Base-by-base conservation (phyloP, 2,888 invertebrate species). In the Syrphus vitripennis region DNA sequence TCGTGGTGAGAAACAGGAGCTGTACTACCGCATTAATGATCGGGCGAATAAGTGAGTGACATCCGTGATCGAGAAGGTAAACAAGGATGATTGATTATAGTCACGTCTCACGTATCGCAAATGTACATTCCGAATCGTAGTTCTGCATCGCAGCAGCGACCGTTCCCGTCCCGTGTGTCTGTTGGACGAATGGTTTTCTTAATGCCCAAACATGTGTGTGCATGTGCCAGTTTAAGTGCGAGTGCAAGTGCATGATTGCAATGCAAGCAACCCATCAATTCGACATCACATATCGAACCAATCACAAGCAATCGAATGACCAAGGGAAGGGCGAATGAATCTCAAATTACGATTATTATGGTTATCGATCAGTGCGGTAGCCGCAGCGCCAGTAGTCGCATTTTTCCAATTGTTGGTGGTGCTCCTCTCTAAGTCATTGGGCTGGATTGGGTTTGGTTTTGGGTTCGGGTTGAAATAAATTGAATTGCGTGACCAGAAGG, bases 261-360 rank as follows among this genome's bases (percentile, higher is more conserved):
- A 12, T 21, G n/a, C 45, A 14, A 40, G 65, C 19, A 50, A 50
- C 50, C 50, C 67, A 67, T 67, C 21, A 67, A 67, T 50, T 50
- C 34, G 26, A 63, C 34, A 37, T 59, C 45, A 63, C 65, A 65
- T 29, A 65, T 65, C 45, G 63, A 65, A 65, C 65, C 65, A 45
- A 65, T 65, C 65, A 45, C 45, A 67, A 29, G 42, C 63, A 42
- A 40, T 63, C 19, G 16, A 40, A 63, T 26, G 42, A 12, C 63
- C 9, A 31, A 50, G 34, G 48, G 50, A 50, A 67, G 50, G 50
- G 67, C 21, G 67, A 67, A 50, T 67, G 67, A 24, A 67, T 67
- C 48, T 67, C 67, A 50, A 67, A 67, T 67, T 67, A 67, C 67
- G 67, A 67, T 67, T 67, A 67, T 67, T 67, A 67, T 67, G 45